Base-by-base conservation (phyloP, 2,113 vertebrate species). In the Centropus unirufus region DNA sequence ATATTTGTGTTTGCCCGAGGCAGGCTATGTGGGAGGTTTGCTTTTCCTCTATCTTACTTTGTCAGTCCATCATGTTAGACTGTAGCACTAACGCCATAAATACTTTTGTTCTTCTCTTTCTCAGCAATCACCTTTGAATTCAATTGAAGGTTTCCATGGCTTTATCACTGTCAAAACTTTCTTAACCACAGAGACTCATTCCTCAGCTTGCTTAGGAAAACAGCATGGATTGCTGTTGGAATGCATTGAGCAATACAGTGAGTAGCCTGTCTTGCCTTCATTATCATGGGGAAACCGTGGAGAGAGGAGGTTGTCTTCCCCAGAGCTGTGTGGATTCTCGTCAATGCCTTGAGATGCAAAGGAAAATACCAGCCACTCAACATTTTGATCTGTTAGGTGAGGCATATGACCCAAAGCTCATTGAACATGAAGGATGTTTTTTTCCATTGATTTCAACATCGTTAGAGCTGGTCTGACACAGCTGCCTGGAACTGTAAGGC, bases 31-130 rank as follows among this genome's bases (percentile, higher is more conserved):
- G 74, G 74, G 52, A 94, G 70, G 83, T 59, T 92, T 87, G 57
- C 36, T 93, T 94, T 90, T 77, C 57, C 66, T 86, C 76, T 87
- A 26, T 63, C 90, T 84, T 68, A 52, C 40, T 88, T 93, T 54
- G 66, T 87, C 64, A 89, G 61, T 72, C 29, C 6, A 13, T 90
- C 6, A 2, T 89, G 73, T 81, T 82, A 88, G 64, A 40, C 32
- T 40, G 52, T 66, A n/a, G n/a, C 68, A 51, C 9, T 72, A 51
- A 75, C 34, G 54, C 27, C 75, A 21, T 93, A 78, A 89, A 92
- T 63, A 54, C n/a, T 76, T 88, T 29, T 30, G 14, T 55, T 93
- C 46, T 68, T 58, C 62, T 92, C 64, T 70, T 91, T 93, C 49
- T 91, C 58, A 67, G 69, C 58, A 89, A 78, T 55, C 58, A 72